phyloP scores from a whole-genome alignment of 1,140 invertebrate genomes.

The Tetramorium alpestre region DNA sequence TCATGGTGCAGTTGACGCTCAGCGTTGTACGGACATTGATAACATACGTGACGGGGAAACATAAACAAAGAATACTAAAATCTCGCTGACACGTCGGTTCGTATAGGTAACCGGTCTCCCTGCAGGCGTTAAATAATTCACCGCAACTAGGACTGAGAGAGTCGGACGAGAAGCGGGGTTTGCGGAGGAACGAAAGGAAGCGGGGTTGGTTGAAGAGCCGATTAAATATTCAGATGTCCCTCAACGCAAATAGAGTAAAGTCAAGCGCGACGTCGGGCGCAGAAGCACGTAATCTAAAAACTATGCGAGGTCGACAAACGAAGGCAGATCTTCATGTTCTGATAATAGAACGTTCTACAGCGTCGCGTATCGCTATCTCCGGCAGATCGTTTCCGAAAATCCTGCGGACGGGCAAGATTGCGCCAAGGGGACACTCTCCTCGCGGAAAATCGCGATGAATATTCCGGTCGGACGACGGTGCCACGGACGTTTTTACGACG shows the following conservation, averaged over 20 bases:
- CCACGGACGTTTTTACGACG: conserved; percentile 77
- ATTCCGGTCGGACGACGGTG: conserved; percentile 31
- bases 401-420: background rate
- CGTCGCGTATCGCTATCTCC: background rate
- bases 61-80: conserved; percentile 73
- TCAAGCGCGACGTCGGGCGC: conserved; percentile 66
- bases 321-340: background rate
- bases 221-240: conserved; percentile 85
- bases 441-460: conserved; percentile 44
- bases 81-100: conserved; percentile 72
- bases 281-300: conserved; percentile 51
- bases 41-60: conserved; percentile 19
- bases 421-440: background rate
- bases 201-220: conserved; percentile 82
- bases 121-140: conserved; percentile 85
- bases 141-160: conserved; percentile 81
- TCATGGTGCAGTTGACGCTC: background rate
- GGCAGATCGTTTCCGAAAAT: background rate
- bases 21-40: conserved; percentile 40
- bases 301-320: background rate
- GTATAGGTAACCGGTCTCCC: conserved; percentile 80
- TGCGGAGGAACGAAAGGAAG: conserved; percentile 71
- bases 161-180: conserved; percentile 76
- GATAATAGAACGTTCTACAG: background rate
- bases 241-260: conserved; percentile 81